A percentile compares a stretch with the other conserved stretches of the same genome.
These are phyloP conservation scores for Mesocricetus auratus DNA, from an alignment of 2,113 vertebrate genomes.

Conservation along the genomic window DNA sequence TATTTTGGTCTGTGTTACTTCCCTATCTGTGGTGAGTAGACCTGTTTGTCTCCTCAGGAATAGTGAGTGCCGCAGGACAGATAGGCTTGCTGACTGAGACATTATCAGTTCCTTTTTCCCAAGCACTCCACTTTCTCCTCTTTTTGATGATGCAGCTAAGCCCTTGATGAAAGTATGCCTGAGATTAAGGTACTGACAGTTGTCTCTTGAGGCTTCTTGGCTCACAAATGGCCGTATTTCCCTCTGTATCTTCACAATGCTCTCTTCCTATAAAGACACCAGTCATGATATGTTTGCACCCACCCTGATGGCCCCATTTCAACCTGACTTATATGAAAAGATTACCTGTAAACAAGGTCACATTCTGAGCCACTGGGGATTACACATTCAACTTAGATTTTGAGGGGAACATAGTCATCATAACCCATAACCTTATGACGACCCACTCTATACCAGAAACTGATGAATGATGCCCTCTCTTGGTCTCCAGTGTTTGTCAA, in stretches of 20 bases:
- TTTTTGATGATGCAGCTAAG: not conserved
- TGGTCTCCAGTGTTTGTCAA: not conserved
- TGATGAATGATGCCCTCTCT: not conserved
- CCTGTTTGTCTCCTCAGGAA: not conserved
- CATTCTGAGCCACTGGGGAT: not conserved
- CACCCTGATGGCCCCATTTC: not conserved
- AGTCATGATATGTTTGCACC: not conserved
- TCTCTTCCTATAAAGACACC: not conserved
- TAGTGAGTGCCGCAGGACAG: not conserved
- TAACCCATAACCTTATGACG: not conserved
- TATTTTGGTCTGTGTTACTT: not conserved
- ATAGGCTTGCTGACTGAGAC: not conserved
- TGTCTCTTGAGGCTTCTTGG: not conserved
- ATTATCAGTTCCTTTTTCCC: not conserved
- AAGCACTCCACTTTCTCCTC: not conserved
- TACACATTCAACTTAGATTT: not conserved
- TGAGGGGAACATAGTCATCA: not conserved
- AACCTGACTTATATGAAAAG: not conserved
- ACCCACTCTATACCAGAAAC: not conserved
- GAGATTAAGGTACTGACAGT: not conserved
- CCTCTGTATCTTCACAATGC: not conserved
- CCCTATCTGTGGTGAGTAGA: not conserved
- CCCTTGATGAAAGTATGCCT: not conserved
- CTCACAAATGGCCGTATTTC: not conserved
- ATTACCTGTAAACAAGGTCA: not conserved